Evolutionary conservation across 2,888 invertebrate species (phyloP), one percentile per base, ranked within the genome.

Genomic region (Automeris io): DNA sequence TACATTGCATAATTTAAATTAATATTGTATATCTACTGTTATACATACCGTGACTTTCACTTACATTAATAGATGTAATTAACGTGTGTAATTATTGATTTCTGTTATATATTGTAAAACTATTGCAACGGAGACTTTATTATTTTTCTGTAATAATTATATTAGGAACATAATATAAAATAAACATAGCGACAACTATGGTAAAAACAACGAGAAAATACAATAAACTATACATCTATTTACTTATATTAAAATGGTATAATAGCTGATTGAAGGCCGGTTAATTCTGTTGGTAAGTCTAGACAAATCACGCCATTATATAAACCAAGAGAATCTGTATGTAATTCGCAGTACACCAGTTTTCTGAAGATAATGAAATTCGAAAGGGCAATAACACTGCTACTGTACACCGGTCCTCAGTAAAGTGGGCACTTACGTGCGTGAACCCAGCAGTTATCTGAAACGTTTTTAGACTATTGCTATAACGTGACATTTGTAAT

Each of bases 301-400:
- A n/a, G n/a, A n/a, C n/a, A n/a, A n/a, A n/a, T n/a, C n/a, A n/a
- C n/a, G n/a, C n/a, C n/a, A n/a, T n/a, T n/a, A n/a, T n/a, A n/a
- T n/a, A n/a, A n/a, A n/a, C n/a, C n/a, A n/a, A n/a, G n/a, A 4
- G 16, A 16, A 29, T 16, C 16, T 16, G 2, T n/a, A 16, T 16
- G n/a, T 16, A n/a, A 29, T 13, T 7, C 8, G 7, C 29, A 39
- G 29, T 26, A 21, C 23, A 21, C 13, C 34, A 39, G 21, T 34
- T 52, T 53, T 49, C 45, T 40, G 39, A 43, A 52, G 51, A 54
- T 57, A 58, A 58, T 59, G 59, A 57, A 63, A 61, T 52, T 57
- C 47, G 43, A 42, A 44, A 41, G 41, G 49, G 54, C 52, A 45
- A 58, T 51, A 54, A 52, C 45, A 49, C 40, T 39, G 47, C 42